Base-by-base conservation (phyloP, 2,113 vertebrate species). In the Corythoichthys intestinalis region DNA sequence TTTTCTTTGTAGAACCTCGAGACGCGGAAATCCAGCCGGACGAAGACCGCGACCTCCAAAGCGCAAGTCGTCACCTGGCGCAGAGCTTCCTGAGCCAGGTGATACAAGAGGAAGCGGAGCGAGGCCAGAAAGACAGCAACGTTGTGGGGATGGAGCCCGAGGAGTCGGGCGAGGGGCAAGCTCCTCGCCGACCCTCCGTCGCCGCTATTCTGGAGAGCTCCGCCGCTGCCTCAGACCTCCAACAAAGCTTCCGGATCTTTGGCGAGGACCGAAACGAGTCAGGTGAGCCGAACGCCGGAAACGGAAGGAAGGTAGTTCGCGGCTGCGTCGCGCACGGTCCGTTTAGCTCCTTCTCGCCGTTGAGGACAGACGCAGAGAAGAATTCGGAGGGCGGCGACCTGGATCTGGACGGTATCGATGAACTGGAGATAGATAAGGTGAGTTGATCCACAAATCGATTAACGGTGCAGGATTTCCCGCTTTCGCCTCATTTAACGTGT, bases 351-450 rank as follows among this genome's bases (percentile, higher is more conserved):
- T 87, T 71, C 67, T 64, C 38, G 13, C 60, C 62, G 65, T 78
- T 6, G 9, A 11, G 4, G 17, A 3, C 61, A 47, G 20, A 63
- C 4, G 61, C 69, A 94, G 96, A 88, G n/a, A 93, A 92, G 12
- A 78, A 83, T 38, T 81, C 84, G 0, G 93, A 92, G 57, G 92
- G 93, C 0, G 96, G 96, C 0, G 96, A 96, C 62, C 84, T 99
- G 78, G 95, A 99, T 81, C 92, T 99, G 84, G 94, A 94, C 1
- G 97, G 94, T 37, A 99, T 99, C 0, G 96, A 98, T 0, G 97
- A 99, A 86, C 90, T 86, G 39, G 97, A 98, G 88, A 98, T 98
- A 1, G 95, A 98, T 72, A 95, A 95, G 92, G 96, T 98, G 69
- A 86, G 92, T 56, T 52, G 2, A n/a, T 46, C 3, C 6, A 28